Base-by-base conservation (phyloP, 1,140 invertebrate genomes). In the Drosophila sturtevanti region DNA sequence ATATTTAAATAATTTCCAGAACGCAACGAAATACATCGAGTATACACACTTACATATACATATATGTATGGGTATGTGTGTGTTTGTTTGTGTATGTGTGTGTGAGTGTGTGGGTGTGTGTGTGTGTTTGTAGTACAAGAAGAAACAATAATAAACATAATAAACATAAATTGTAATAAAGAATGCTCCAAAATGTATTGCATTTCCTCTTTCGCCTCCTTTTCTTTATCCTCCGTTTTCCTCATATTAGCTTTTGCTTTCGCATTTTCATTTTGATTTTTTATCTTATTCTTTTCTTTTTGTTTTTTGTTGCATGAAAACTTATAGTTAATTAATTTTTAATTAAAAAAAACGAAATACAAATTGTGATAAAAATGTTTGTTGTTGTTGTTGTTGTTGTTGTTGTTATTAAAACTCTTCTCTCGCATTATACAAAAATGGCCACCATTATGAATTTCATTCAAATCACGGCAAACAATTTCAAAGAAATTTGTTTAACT, bases 371-470 rank as follows among this genome's bases (percentile, higher is more conserved):
- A 81, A 86, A 87, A 87, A 87, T 76, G 70, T 78, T 81, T 58
- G n/a, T n/a, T n/a, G n/a, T n/a, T n/a, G n/a, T 81, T 76, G 72
- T 87, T 81, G 22, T 74, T 75, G 72, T 82, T 81, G 9, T 37
- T 37, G 35, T 37, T 41, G 37, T 54, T 54, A 24, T 35, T 11
- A 16, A 56, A 31, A 34, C 24, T 48, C 9, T 21, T 21, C 16
- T 48, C 41, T 87, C 72, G 76, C 82, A 87, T 86, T 87, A 81
- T 79, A 82, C 70, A 80, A 79, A 72, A 85, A 91, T 91, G 90
- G 90, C 90, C 90, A 91, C 86, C 80, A 91, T 90, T 87, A 91
- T 81, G 90, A 91, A 91, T 91, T 91, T 90, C 86, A 91, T 91
- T 91, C 82, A 89, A 90, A 91, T 91, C 89, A 91, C 89, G 81